These are phyloP conservation scores for Eleutherodactylus coqui DNA, from an alignment of 2,797 vertebrate genomes.

Conservation along the genomic window DNA sequence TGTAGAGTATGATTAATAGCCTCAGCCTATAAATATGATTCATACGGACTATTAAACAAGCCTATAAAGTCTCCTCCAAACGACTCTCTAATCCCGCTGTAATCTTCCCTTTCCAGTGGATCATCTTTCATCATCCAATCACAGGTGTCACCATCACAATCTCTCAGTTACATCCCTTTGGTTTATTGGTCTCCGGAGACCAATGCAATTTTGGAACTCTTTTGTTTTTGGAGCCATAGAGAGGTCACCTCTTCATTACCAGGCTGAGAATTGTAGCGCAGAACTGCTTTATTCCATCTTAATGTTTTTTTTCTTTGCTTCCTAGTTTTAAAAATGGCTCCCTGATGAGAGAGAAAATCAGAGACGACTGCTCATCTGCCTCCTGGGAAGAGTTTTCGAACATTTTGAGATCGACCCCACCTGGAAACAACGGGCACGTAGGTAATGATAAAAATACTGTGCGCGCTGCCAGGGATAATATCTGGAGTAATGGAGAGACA, in stretches of 20 bases:
- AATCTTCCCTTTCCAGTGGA: slow-evolving; percentile 19
- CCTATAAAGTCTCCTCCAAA: background rate
- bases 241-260: slow-evolving; percentile 55
- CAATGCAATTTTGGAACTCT: slow-evolving; percentile 32
- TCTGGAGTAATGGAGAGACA: background rate
- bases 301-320: slow-evolving; percentile 40
- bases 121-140: slow-evolving; percentile 25
- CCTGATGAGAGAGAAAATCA: slow-evolving; percentile 88
- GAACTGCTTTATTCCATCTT: background rate
- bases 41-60: background rate
- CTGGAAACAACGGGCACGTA: slow-evolving; percentile 87
- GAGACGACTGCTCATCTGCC: slow-evolving; percentile 79
- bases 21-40: slow-evolving; percentile 28
- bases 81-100: background rate
- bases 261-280: background rate
- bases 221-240: slow-evolving; percentile 36
- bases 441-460: slow-evolving; percentile 73
- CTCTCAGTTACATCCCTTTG: background rate
- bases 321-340: slow-evolving; percentile 95
- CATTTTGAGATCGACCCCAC: slow-evolving; percentile 77
- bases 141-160: slow-evolving; percentile 39
- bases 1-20: background rate
- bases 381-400: slow-evolving; percentile 90
- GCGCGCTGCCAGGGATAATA: background rate
- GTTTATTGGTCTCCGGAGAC: slow-evolving; percentile 46